Evolutionary conservation across 2,797 vertebrate species (phyloP).

Genomic region (Fistularia tabacaria): DNA sequence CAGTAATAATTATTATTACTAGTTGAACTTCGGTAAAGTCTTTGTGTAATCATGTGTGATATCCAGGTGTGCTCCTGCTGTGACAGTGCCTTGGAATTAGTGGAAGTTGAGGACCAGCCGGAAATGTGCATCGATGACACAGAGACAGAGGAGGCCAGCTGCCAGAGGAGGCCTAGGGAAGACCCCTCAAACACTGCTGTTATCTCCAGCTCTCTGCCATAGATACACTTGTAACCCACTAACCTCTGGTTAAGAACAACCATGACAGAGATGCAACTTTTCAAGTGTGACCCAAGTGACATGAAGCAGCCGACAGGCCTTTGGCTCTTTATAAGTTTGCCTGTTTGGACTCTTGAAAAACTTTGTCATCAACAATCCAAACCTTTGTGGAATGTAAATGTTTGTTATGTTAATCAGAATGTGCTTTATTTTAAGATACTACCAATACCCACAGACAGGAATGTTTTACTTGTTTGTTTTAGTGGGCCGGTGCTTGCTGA

Average conservation of each 20-base stretch:
- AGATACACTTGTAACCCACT: constrained; percentile 2
- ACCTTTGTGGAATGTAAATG: constrained; percentile 25
- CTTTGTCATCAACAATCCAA: background rate
- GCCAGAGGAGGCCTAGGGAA: constrained; percentile 37
- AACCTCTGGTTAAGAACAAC: constrained; percentile 2
- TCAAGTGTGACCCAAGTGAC: constrained; percentile 12
- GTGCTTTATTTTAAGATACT: no score
- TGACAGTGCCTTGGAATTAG: constrained; percentile 53
- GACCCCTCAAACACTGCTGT: constrained; percentile 31
- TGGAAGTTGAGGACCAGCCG: constrained; percentile 67
- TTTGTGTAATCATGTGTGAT: constrained; percentile 11
- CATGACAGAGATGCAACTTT: background rate
- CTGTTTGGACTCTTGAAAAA: no score
- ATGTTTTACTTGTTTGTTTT: no score
- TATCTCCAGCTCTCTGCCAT: constrained; percentile 3
- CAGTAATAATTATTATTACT: no score
- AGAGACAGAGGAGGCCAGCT: constrained; percentile 57
- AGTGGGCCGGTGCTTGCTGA: no score
- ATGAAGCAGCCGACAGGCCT: background rate
- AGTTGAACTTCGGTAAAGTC: background rate
- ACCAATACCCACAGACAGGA: no score
- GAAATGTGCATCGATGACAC: constrained; percentile 76
- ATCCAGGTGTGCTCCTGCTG: constrained; percentile 71
- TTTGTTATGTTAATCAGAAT: background rate
- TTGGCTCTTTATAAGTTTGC: constrained; percentile 1